phyloP scores from a whole-genome alignment of 2,888 invertebrate genomes.

The Pocota personata region DNA sequence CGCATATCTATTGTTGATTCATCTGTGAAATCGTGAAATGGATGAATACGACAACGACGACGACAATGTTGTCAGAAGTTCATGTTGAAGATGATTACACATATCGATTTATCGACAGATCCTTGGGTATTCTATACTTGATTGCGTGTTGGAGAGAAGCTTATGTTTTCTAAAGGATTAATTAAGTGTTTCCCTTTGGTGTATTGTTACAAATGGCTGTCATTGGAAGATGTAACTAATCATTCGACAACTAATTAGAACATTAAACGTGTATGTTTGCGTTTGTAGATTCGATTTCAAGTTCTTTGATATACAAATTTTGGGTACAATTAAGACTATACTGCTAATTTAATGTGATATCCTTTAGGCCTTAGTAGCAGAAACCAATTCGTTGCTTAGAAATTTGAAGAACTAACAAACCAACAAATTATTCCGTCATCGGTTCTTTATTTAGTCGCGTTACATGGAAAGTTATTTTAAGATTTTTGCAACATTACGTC shows the following conservation, averaged over 20 bases:
- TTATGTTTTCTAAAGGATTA: slow-evolving; percentile 13
- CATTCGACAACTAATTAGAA: neutral
- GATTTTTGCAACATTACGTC: too few relatives aligned
- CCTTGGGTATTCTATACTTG: neutral
- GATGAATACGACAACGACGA: neutral
- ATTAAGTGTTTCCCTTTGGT: neutral
- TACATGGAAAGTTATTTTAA: too few relatives aligned
- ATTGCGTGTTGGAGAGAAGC: neutral
- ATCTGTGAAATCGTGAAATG: slow-evolving; percentile 37
- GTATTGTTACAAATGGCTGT: neutral
- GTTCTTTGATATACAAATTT: neutral
- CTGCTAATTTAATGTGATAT: neutral
- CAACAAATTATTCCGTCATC: too few relatives aligned
- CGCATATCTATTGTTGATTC: slow-evolving; percentile 26
- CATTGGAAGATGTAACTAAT: neutral
- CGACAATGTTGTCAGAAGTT: neutral
- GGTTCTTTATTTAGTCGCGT: too few relatives aligned
- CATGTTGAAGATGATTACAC: neutral
- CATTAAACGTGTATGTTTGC: neutral
- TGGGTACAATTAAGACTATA: neutral
- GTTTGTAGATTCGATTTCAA: neutral
- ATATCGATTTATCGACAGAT: slow-evolving; percentile 5
- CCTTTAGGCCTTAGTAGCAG: neutral
- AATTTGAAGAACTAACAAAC: neutral
- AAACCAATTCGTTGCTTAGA: neutral